Evolutionary conservation across 2,797 vertebrate genomes (phyloP).

Genomic region (Enteromius unitaeniatus): DNA sequence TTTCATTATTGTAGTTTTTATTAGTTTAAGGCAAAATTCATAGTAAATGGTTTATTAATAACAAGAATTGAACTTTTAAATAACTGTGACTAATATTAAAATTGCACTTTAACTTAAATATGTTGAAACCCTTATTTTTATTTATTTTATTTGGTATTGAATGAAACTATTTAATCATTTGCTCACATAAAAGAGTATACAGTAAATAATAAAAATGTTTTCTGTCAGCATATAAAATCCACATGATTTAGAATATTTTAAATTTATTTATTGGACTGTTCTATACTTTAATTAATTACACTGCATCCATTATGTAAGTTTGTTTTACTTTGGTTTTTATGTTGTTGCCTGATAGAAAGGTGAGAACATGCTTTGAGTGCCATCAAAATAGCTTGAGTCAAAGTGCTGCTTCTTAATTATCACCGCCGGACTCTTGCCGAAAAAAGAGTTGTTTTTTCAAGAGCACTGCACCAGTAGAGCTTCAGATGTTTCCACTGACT

Average conservation of each 20-base stretch:
- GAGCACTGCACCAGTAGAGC: neutral
- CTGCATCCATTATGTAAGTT: neutral
- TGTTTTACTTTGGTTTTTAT: neutral
- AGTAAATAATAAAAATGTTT: neutral
- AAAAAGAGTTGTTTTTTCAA: neutral
- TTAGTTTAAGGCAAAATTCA: too few species aligned
- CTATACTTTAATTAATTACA: neutral
- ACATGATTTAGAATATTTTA: neutral
- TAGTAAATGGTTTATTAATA: too few species aligned
- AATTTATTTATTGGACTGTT: neutral
- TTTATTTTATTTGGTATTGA: neutral
- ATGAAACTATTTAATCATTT: neutral
- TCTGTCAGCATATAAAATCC: neutral
- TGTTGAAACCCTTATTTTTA: neutral
- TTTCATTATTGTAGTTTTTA: too few species aligned
- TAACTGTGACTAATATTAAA: neutral
- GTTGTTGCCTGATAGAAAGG: neutral
- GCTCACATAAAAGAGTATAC: neutral
- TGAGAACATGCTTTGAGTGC: slow-evolving; percentile 1
- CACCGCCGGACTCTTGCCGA: neutral
- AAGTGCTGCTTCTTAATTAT: slow-evolving; percentile 16
- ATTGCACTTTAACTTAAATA: neutral
- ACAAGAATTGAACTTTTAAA: too few species aligned
- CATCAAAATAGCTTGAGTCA: slow-evolving; percentile 18
- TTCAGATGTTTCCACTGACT: slow-evolving; percentile 23